Evolutionary conservation across 2,888 invertebrate genomes (phyloP).

Genomic region (Stenodema calcarata): DNA sequence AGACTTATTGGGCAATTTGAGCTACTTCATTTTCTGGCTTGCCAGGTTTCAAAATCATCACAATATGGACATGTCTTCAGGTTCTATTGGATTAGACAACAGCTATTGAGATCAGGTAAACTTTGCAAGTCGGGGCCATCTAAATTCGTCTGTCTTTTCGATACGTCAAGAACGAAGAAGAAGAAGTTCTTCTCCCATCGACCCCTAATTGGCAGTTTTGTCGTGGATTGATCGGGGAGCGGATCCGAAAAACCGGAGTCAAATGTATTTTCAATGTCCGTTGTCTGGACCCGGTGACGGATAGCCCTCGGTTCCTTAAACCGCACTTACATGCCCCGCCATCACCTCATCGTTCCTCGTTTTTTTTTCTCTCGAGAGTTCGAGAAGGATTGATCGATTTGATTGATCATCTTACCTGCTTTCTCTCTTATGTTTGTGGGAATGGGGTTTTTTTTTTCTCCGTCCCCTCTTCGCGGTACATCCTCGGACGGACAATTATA

Average conservation of each 20-base stretch:
- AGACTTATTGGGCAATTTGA: no score
- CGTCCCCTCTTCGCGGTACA: not conserved
- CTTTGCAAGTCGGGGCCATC: not conserved
- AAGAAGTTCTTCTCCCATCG: not conserved
- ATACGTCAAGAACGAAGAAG: not conserved
- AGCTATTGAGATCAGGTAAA: not conserved
- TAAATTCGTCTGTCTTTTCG: not conserved
- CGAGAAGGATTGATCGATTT: slow-evolving; percentile 33
- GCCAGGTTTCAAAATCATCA: no score
- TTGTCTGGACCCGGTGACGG: slow-evolving; percentile 53
- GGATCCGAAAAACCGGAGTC: slow-evolving; percentile 37
- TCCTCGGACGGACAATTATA: slow-evolving; percentile 26
- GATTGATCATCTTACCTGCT: slow-evolving; percentile 40
- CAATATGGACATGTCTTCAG: no score
- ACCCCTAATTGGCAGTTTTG: slow-evolving; percentile 54
- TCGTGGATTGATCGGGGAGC: slow-evolving; percentile 50
- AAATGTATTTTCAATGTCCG: slow-evolving; percentile 56
- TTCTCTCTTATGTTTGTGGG: slow-evolving; percentile 7
- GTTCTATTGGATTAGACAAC: no score
- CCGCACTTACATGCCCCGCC: slow-evolving; percentile 41
- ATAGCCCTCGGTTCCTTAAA: slow-evolving; percentile 46
- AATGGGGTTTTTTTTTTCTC: not conserved
- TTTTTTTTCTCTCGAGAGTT: not conserved
- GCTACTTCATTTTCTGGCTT: no score
- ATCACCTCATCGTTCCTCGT: not conserved